Evolutionary conservation across 2,797 vertebrate species (phyloP).

Genomic region (Neosilurus mollespiculum): DNA sequence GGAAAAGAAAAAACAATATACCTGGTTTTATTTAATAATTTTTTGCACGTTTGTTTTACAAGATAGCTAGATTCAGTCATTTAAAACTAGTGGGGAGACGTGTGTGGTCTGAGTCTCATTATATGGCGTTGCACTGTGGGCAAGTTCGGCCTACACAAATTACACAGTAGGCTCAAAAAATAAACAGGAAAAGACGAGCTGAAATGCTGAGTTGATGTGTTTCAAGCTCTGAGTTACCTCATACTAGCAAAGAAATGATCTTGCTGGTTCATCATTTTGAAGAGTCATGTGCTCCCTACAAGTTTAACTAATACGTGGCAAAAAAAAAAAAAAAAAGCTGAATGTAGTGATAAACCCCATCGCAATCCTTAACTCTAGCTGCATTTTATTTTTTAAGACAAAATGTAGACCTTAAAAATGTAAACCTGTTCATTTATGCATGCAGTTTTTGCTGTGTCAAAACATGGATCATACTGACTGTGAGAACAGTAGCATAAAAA

Average conservation of each 20-base stretch:
- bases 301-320: neutral
- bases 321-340: neutral
- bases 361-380: neutral
- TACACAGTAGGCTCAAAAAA: constrained; percentile 3
- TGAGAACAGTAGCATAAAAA: neutral
- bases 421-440: neutral
- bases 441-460: neutral
- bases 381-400: neutral
- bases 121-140: constrained; percentile 8
- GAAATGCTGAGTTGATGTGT: neutral
- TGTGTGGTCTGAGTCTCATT: constrained; percentile 17
- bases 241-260: neutral
- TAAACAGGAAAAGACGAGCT: neutral
- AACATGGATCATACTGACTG: neutral
- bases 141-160: constrained; percentile 14
- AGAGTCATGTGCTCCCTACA: neutral
- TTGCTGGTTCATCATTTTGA: neutral
- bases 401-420: neutral
- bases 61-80: neutral
- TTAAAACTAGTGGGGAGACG: neutral
- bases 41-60: neutral
- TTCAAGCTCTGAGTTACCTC: neutral
- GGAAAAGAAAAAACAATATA: neutral
- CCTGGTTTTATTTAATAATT: neutral
- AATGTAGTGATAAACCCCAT: neutral